A percentile compares a stretch with the other conserved stretches of the same genome.
Evolutionary conservation across 2,888 invertebrate species (phyloP).

Genomic region (Noctua janthina): DNA sequence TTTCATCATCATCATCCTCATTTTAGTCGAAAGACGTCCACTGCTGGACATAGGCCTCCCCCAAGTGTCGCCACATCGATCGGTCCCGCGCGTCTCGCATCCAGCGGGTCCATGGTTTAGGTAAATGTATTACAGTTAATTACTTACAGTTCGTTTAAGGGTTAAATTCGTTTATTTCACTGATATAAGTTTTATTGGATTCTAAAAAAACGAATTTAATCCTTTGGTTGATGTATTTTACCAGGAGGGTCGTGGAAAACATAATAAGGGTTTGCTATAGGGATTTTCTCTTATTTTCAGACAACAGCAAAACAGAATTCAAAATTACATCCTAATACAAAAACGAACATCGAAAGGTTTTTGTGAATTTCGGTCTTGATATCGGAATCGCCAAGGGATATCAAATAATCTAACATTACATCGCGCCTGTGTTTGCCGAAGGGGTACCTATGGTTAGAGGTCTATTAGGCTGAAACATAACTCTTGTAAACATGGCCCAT

Average conservation of each 20-base stretch:
- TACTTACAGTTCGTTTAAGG: too few species aligned
- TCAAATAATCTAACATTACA: constrained; percentile 26
- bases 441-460: background rate
- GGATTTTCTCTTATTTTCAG: constrained; percentile 15
- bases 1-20: too few species aligned
- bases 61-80: too few species aligned
- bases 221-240: background rate
- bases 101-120: too few species aligned
- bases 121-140: too few species aligned
- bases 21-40: too few species aligned
- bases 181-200: background rate
- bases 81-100: too few species aligned
- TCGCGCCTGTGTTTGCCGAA: background rate
- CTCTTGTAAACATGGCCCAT: background rate
- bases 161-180: too few species aligned
- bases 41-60: too few species aligned
- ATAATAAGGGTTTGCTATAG: constrained; percentile 5
- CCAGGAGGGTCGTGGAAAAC: background rate
- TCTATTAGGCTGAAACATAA: background rate
- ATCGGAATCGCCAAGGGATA: constrained; percentile 20
- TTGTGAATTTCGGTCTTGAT: constrained; percentile 15
- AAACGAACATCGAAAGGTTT: constrained; percentile 13
- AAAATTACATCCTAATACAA: constrained; percentile 1
- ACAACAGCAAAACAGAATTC: constrained; percentile 17
- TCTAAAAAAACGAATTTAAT: too few species aligned